Evolutionary conservation across 1,140 invertebrate genomes (phyloP), one percentile per base, ranked within the genome.

Genomic region (Alviniconcha marisindica): DNA sequence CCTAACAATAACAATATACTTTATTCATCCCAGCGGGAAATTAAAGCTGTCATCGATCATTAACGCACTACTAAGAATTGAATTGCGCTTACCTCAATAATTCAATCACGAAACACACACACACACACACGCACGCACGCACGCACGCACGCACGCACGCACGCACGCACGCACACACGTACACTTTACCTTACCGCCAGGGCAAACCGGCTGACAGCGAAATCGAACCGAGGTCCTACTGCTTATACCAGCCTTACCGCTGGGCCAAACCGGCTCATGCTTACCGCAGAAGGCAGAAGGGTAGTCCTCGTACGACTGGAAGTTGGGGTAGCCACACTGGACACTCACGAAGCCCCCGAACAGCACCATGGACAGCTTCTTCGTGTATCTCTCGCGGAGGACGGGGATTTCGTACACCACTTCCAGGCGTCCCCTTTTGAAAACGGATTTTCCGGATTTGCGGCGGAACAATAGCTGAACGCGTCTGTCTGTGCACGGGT

Each of bases 81-180:
- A 10, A 7, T 38, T 15, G 33, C n/a, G 7, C n/a, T 31, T 15
- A 21, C 24, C 24, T 33, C 31, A 76, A 48, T 14, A 18, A 71
- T 24, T 18, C 28, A n/a, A 10, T 71, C 24, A 33, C 36, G 73
- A 38, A 18, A 33, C 5, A 3, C 48, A 44, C 42, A 44, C 24
- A 77, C 74, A 60, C 77, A 56, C 38, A 31, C 76, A 77, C 40
- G 5, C 76, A 77, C 40, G 18, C 44, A 7, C n/a, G 18, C 44
- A 51, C 44, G 60, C 40, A 77, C 74, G 48, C 24, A 3, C 40
- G 28, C 74, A 10, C 40, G 12, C 21, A 44, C 74, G 24, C 40
- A 77, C 74, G 48, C 14, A 77, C 74, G 21, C 74, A 77, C 15
- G 42, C 74, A 44, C 40, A 28, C 38, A 76, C 28, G 31, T n/a